Conservation (phyloP, 2,888 invertebrate genomes). For the Saturnia japonica region DNA sequence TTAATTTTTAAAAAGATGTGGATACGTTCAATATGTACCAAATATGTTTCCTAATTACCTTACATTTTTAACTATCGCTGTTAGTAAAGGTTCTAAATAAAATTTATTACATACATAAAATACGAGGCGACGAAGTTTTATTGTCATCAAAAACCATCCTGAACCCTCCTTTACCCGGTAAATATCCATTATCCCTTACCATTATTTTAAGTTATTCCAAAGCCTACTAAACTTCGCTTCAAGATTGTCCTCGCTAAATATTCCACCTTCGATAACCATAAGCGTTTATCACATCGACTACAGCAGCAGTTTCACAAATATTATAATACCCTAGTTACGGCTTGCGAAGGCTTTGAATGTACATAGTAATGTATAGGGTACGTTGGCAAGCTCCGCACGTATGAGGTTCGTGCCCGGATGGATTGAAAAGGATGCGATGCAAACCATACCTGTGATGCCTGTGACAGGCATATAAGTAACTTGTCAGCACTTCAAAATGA, state of each 20-base stretch:
- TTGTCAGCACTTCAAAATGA: background rate
- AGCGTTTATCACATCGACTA: conserved; percentile 47
- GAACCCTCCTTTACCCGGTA: background rate
- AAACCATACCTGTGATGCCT: conserved; percentile 26
- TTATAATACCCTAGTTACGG: conserved; percentile 51
- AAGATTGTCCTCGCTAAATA: conserved; percentile 25
- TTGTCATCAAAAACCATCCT: background rate
- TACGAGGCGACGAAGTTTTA: background rate
- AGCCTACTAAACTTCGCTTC: conserved; percentile 14
- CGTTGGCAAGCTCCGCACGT: conserved; percentile 60
- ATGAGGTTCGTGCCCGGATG: conserved; percentile 56
- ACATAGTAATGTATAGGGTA: conserved; percentile 49
- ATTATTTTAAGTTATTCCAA: conserved; percentile 21
- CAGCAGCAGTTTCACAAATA: conserved; percentile 43
- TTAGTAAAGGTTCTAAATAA: background rate
- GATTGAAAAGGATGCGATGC: conserved; percentile 53
- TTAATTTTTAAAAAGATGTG: too few species aligned
- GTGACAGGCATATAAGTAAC: background rate
- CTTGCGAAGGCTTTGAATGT: conserved; percentile 42
- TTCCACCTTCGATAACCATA: conserved; percentile 33
- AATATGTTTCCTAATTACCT: too few species aligned
- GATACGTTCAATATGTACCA: too few species aligned
- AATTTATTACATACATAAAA: background rate
- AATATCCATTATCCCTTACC: conserved; percentile 17
- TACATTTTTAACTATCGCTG: background rate